phyloP scores from a whole-genome alignment of 2,888 invertebrate species.

The Cheilosia vulpina region DNA sequence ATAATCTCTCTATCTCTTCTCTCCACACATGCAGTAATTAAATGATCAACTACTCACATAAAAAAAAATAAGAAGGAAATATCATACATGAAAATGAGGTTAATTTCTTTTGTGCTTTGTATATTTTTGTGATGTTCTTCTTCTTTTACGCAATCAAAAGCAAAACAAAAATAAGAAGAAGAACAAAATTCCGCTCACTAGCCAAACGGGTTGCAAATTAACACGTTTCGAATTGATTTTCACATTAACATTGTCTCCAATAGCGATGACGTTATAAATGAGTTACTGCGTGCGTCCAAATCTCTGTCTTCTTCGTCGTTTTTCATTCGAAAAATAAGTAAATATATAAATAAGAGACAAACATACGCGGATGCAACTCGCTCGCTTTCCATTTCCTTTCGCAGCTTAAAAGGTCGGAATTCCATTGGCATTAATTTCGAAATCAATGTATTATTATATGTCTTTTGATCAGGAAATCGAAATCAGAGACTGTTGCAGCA shows the following conservation, averaged over 20 bases:
- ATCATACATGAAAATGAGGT: slow-evolving; percentile 53
- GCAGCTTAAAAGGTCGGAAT: slow-evolving; percentile 4
- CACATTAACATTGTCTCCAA: slow-evolving; percentile 47
- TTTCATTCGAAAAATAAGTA: too few species aligned
- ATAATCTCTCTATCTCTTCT: slow-evolving; percentile 6
- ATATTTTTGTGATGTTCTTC: background rate
- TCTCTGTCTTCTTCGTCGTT: background rate
- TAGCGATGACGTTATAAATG: slow-evolving; percentile 62
- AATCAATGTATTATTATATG: slow-evolving; percentile 13
- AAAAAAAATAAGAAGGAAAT: background rate
- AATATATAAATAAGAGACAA: slow-evolving; percentile 1
- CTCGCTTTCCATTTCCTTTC: slow-evolving; percentile 35
- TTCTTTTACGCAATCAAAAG: slow-evolving; percentile 49
- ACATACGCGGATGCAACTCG: slow-evolving; percentile 47
- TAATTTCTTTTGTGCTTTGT: slow-evolving; percentile 59
- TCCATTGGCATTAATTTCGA: slow-evolving; percentile 37
- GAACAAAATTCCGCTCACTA: slow-evolving; percentile 29
- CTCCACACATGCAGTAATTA: slow-evolving; percentile 31
- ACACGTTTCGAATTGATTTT: slow-evolving; percentile 63
- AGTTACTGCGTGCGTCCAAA: slow-evolving; percentile 50
- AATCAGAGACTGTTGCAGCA: slow-evolving; percentile 21
- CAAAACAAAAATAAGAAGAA: slow-evolving; percentile 11
- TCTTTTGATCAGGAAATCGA: slow-evolving; percentile 39
- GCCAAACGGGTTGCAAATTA: slow-evolving; percentile 68
- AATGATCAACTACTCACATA: slow-evolving; percentile 38